A percentile compares a stretch with the other conserved stretches of the same genome.
These are phyloP conservation scores for Thera britannica DNA, from an alignment of 2,888 invertebrate genomes.

Conservation along the genomic window DNA sequence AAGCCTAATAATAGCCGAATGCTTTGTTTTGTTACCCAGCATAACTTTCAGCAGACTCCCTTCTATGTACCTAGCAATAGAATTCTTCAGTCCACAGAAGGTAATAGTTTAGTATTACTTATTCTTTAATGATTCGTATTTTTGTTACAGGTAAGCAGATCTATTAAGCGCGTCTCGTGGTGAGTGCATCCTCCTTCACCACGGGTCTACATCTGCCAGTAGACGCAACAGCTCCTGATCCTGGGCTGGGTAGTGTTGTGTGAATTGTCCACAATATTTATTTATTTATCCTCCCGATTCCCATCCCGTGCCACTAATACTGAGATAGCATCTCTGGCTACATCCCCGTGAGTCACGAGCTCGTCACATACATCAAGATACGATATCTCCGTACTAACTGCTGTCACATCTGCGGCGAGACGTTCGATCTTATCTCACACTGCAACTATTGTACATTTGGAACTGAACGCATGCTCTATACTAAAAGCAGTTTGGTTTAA, in stretches of 20 bases:
- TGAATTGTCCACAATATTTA: no score
- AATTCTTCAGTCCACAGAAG: no score
- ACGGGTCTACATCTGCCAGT: neutral
- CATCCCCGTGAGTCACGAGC: slow-evolving; percentile 19
- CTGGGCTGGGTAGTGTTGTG: no score
- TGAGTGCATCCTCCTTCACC: neutral
- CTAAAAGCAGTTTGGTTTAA: neutral
- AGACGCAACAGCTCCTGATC: neutral
- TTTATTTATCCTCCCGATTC: no score
- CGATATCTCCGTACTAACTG: slow-evolving; percentile 9
- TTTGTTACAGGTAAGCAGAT: slow-evolving; percentile 1
- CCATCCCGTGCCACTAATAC: slow-evolving; percentile 11
- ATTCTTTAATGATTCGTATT: neutral
- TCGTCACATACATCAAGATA: slow-evolving; percentile 4
- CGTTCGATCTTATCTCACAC: slow-evolving; percentile 9
- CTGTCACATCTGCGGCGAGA: slow-evolving; percentile 5
- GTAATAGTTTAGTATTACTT: no score
- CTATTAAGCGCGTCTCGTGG: neutral
- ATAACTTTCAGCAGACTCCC: no score
- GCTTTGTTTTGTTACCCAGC: no score
- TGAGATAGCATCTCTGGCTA: slow-evolving; percentile 13
- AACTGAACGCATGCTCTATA: neutral
- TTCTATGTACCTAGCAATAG: no score
- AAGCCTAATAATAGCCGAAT: no score
- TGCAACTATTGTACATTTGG: neutral